These are phyloP conservation scores for Pelobates fuscus DNA, from an alignment of 2,113 vertebrate species.

Conservation along the genomic window DNA sequence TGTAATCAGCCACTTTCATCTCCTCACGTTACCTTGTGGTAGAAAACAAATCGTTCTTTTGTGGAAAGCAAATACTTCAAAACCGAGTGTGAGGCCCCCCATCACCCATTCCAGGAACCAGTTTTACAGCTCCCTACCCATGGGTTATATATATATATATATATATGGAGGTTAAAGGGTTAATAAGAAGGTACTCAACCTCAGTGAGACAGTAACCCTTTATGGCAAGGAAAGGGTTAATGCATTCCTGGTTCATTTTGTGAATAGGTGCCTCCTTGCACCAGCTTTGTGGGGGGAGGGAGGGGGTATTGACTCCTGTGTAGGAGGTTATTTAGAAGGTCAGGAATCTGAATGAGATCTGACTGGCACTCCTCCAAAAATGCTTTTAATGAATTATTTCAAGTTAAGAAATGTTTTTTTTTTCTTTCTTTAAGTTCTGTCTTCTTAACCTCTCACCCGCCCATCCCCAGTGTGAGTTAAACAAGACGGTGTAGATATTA, in stretches of 20 bases:
- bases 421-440: neutral
- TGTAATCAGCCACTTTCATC: constrained; percentile 17
- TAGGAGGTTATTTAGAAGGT: constrained; percentile 7
- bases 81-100: neutral
- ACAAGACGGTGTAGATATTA: too few species aligned
- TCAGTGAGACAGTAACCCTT: too few species aligned
- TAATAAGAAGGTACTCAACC: too few species aligned
- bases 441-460: neutral
- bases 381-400: constrained; percentile 28
- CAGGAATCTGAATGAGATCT: neutral
- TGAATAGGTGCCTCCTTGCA: neutral
- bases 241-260: neutral
- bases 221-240: constrained; percentile 2
- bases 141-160: too few species aligned
- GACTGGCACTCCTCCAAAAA: constrained; percentile 9
- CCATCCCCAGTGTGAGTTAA: neutral
- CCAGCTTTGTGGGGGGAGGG: neutral
- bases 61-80: constrained; percentile 20
- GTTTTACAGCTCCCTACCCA: too few species aligned
- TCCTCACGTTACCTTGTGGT: neutral
- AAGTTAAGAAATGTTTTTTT: neutral
- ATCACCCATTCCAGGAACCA: too few species aligned
- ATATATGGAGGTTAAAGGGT: too few species aligned
- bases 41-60: neutral
- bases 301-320: neutral